Base-by-base conservation (phyloP, 2,888 invertebrate species). In the Thumatha senex region DNA sequence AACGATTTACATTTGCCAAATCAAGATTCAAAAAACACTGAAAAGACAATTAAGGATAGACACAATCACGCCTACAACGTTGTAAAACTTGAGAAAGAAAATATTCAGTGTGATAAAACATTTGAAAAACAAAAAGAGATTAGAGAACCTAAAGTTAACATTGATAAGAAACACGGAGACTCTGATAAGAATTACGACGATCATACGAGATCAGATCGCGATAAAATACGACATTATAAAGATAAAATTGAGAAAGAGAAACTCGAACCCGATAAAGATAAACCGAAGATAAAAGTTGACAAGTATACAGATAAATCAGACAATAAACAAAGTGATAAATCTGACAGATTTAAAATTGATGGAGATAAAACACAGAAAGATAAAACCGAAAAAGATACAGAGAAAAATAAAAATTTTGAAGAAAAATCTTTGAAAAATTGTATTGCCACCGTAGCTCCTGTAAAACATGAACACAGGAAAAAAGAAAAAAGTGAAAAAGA, bases 401-500 rank as follows among this genome's bases (percentile, higher is more conserved):
- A 89, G 13, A 88, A 79, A 73, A 8, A 50, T n/a, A 85, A 78
- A 65, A 76, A 80, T 51, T 46, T 45, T n/a, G 89, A 89, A 34
- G 86, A 87, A 34, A 87, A 86, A 62, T 75, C 83, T 38, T 77
- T 83, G 59, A 36, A 24, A 29, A n/a, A 36, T 30, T 29, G 30
- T 36, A 0, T 29, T 7, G 14, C 36, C 8, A 15, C 36, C 9
- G 13, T 36, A 8, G 35, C 34, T 30, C 11, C 29, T 4, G 43
- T 11, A 10, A 82, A 87, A 36, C 89, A 89, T 72, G 92, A 93
- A 51, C 91, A 92, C 61, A 85, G 92, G 53, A 86, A 84, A 71
- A 92, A 91, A 67, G 89, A 90, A 29, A 86, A 82, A 82, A 73
- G 61, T 57, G 87, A 88, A 51, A 84, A 78, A 70, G 88, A 89